Evolutionary conservation across 2,113 vertebrate genomes (phyloP).

Genomic region (Crotalus horridus): DNA sequence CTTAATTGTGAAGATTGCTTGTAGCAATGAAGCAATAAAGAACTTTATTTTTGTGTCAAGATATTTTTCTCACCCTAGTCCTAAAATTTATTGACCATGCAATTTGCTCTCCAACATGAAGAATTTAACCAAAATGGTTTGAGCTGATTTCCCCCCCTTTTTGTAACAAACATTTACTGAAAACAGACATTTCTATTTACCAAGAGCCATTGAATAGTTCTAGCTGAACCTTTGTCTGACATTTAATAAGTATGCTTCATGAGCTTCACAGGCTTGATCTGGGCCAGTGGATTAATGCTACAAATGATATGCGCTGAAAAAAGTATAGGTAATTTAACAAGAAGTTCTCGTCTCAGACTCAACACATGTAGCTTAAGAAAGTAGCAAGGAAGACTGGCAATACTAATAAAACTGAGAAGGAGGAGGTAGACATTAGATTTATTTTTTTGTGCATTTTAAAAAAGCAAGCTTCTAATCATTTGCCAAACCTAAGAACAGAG

Average conservation of each 20-base stretch:
- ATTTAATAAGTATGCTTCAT: not conserved
- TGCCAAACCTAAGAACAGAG: not conserved
- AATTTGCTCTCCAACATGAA: not conserved
- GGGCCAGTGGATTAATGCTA: not conserved
- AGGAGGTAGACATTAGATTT: not conserved
- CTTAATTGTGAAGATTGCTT: not conserved
- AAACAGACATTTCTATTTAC: not conserved
- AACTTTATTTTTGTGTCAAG: constrained; percentile 23
- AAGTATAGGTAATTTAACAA: not conserved
- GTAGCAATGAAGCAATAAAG: not conserved
- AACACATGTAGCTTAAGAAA: not conserved
- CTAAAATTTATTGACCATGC: not conserved
- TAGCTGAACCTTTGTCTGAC: not conserved
- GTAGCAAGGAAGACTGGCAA: not conserved
- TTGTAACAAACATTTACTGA: not conserved
- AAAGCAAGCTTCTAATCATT: not conserved
- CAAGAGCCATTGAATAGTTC: not conserved
- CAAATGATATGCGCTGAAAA: not conserved
- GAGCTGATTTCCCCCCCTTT: not conserved
- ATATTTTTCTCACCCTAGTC: not conserved
- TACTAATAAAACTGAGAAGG: not conserved
- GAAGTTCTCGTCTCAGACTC: not conserved
- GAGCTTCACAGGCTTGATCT: not conserved
- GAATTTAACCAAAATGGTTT: not conserved
- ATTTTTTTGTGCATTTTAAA: not conserved